These are phyloP conservation scores for Burhinus bistriatus DNA, from an alignment of 2,113 vertebrate species.

Conservation along the genomic window DNA sequence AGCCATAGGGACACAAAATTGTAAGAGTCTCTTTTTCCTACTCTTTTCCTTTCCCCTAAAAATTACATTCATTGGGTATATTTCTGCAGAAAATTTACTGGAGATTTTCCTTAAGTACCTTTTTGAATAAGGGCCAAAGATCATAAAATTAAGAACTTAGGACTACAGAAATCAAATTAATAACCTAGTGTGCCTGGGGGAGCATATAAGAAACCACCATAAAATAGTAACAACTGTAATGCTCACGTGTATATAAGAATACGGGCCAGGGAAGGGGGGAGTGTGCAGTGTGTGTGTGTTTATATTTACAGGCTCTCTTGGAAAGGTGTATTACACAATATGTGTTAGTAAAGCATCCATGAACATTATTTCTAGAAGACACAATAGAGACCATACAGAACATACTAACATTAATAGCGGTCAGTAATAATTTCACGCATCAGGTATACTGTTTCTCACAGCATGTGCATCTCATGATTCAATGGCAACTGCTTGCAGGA, in stretches of 20 bases:
- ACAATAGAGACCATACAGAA: neutral
- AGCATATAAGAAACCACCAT: neutral
- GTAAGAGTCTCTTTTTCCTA: neutral
- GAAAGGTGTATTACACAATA: neutral
- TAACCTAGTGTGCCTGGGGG: neutral
- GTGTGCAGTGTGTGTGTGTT: neutral
- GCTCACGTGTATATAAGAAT: neutral
- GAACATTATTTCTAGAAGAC: neutral
- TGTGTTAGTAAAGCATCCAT: neutral
- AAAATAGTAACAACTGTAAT: neutral
- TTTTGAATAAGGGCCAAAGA: conserved; percentile 24
- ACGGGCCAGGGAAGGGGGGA: rapidly evolving
- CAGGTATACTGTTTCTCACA: neutral
- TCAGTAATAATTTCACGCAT: neutral
- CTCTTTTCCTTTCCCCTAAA: neutral
- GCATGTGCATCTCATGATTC: neutral
- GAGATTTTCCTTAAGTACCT: conserved; percentile 10
- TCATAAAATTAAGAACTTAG: conserved; percentile 21
- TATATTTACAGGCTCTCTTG: neutral
- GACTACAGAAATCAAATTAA: conserved; percentile 32
- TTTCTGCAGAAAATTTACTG: neutral
- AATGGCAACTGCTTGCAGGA: neutral
- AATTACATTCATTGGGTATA: neutral
- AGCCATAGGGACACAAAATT: neutral
- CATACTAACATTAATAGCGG: neutral